Conservation (phyloP, 1,140 invertebrate species). For the Solen grandis region DNA sequence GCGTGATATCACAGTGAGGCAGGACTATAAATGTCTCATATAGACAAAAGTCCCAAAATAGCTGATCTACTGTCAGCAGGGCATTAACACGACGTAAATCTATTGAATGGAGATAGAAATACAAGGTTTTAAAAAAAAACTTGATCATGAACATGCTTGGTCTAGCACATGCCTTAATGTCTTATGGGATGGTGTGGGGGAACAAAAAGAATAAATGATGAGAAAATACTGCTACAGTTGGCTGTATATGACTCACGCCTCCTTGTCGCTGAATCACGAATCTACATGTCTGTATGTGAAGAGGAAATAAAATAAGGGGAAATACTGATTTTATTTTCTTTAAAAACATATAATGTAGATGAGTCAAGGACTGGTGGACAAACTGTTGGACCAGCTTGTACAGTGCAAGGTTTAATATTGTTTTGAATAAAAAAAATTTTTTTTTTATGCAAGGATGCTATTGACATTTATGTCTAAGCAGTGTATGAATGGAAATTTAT, state of each 20-base stretch:
- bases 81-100: no score
- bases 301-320: no score
- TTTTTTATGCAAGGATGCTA: not conserved
- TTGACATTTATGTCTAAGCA: not conserved
- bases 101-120: no score
- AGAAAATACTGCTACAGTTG: not conserved
- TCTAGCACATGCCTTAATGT: slow-evolving; percentile 13
- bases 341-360: slow-evolving; percentile 1
- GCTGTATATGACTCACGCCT: not conserved
- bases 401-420: not conserved
- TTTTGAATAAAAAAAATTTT: no score
- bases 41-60: no score
- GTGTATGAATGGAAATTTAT: not conserved
- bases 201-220: slow-evolving; percentile 1
- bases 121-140: no score
- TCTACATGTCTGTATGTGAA: not conserved
- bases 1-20: no score
- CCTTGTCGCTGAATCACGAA: not conserved
- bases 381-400: not conserved
- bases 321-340: not conserved
- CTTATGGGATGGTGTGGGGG: slow-evolving; percentile 3
- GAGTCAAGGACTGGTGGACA: no score
- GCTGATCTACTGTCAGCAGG: no score
- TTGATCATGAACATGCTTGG: slow-evolving; percentile 7
- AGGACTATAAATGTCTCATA: no score